Conservation (phyloP, 2,888 invertebrate genomes). For the Nemurella pictetii region DNA sequence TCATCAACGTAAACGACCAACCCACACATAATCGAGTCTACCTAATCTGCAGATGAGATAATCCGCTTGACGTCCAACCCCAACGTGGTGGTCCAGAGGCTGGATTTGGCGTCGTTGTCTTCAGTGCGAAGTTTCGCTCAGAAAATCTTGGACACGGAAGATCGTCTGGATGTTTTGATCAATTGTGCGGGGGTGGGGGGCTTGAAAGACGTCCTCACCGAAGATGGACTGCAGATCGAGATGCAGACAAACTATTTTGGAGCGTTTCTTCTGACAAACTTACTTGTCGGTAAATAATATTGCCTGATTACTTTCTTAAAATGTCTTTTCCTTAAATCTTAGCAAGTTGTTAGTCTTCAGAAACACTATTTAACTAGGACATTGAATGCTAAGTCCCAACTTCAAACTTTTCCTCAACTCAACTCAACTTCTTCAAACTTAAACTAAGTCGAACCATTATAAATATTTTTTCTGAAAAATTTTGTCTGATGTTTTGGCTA, state of each 20-base stretch:
- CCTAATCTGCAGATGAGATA: slow-evolving; percentile 66
- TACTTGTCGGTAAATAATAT: slow-evolving; percentile 66
- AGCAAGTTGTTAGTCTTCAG: too few relatives aligned
- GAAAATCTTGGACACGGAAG: slow-evolving; percentile 73
- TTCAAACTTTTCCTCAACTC: too few relatives aligned
- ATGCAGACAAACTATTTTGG: slow-evolving; percentile 95
- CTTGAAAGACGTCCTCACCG: slow-evolving; percentile 67
- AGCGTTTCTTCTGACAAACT: slow-evolving; percentile 88
- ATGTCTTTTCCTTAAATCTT: too few relatives aligned
- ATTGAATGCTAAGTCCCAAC: too few relatives aligned
- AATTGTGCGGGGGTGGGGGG: slow-evolving; percentile 89
- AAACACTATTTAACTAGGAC: too few relatives aligned
- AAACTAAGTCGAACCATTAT: too few relatives aligned
- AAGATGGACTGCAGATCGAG: slow-evolving; percentile 83
- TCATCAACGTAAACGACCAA: too few relatives aligned
- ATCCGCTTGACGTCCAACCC: slow-evolving; percentile 68
- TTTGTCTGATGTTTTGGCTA: too few relatives aligned
- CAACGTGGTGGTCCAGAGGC: slow-evolving; percentile 70
- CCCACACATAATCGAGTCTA: too few relatives aligned
- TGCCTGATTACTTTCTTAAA: too few relatives aligned
- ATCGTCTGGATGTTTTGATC: slow-evolving; percentile 75
- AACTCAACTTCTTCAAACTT: too few relatives aligned
- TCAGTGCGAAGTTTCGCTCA: slow-evolving; percentile 83
- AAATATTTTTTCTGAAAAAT: too few relatives aligned
- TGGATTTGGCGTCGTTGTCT: slow-evolving; percentile 76